Percentiles rank a stretch among this genome's conserved stretches.
Evolutionary conservation across 2,797 vertebrate species (phyloP).

Genomic region (Calcarius lapponicus): DNA sequence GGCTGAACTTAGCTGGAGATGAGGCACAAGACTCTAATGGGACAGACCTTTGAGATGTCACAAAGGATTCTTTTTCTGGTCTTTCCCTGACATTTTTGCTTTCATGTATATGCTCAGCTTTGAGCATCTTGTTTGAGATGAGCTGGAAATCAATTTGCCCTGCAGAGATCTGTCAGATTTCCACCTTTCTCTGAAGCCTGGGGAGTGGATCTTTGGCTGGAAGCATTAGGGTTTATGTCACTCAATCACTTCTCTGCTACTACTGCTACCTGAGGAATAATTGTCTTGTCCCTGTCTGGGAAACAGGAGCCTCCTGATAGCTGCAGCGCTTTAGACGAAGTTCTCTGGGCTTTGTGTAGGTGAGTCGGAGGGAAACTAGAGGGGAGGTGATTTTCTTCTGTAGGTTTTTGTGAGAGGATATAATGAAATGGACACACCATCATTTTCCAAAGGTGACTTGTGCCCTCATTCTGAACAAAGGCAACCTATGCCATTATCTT

Average conservation of each 20-base stretch:
- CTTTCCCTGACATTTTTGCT: neutral
- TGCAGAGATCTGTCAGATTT: neutral
- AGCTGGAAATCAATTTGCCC: neutral
- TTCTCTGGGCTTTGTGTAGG: neutral
- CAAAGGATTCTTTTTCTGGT: neutral
- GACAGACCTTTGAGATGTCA: neutral
- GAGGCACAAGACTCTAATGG: neutral
- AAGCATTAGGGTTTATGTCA: neutral
- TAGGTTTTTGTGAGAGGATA: neutral
- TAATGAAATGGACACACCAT: rapidly evolving
- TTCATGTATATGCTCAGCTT: neutral
- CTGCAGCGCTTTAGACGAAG: neutral
- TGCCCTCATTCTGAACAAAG: neutral
- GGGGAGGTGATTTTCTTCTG: neutral
- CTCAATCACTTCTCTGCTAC: neutral
- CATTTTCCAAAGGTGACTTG: neutral
- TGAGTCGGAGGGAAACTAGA: neutral
- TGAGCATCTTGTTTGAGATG: neutral
- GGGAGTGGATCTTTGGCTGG: neutral
- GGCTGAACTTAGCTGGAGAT: neutral
- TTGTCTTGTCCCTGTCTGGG: neutral
- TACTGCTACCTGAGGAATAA: neutral
- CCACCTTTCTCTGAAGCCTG: neutral
- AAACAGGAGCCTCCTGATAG: neutral
- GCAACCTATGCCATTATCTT: neutral